phyloP scores from a whole-genome alignment of 2,113 vertebrate genomes.

The Epinephelus lanceolatus region DNA sequence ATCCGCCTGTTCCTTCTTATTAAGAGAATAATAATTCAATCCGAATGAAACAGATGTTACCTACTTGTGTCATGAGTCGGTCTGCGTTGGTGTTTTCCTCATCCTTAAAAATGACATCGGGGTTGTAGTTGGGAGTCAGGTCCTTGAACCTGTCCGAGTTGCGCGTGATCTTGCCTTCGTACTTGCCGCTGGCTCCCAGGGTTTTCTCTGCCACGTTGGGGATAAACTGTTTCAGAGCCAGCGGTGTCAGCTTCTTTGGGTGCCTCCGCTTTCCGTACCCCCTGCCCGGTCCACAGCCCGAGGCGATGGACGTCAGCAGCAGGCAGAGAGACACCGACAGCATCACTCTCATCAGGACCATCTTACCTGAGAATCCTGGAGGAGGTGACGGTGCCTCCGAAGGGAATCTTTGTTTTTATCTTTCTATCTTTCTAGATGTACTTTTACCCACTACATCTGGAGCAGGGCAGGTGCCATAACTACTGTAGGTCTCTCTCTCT shows the following conservation, averaged over 20 bases:
- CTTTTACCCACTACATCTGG: background rate
- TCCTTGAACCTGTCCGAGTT: constrained; percentile 19
- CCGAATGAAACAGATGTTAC: background rate
- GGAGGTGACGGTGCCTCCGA: no score
- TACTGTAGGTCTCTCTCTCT: background rate
- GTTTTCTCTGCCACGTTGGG: constrained; percentile 15
- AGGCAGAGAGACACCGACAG: constrained; percentile 76
- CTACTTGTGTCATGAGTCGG: constrained; percentile 12
- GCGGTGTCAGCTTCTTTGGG: constrained; percentile 15
- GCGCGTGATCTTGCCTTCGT: constrained; percentile 11
- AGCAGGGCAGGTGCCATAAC: background rate
- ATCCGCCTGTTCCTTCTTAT: background rate
- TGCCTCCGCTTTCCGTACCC: constrained; percentile 11
- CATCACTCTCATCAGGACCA: constrained; percentile 44
- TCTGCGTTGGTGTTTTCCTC: constrained; percentile 13
- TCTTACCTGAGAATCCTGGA: background rate
- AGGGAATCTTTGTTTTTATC: no score
- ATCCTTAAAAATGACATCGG: constrained; percentile 7
- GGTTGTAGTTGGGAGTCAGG: constrained; percentile 14
- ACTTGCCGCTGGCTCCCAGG: constrained; percentile 14
- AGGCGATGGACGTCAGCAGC: constrained; percentile 82
- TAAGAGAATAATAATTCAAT: background rate
- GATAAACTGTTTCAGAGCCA: background rate
- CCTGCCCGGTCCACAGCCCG: background rate
- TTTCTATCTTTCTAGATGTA: no score